A percentile compares a stretch with the other conserved stretches of the same genome.
phyloP scores from a whole-genome alignment of 2,888 invertebrate species.

The Caenorhabditis sp. region DNA sequence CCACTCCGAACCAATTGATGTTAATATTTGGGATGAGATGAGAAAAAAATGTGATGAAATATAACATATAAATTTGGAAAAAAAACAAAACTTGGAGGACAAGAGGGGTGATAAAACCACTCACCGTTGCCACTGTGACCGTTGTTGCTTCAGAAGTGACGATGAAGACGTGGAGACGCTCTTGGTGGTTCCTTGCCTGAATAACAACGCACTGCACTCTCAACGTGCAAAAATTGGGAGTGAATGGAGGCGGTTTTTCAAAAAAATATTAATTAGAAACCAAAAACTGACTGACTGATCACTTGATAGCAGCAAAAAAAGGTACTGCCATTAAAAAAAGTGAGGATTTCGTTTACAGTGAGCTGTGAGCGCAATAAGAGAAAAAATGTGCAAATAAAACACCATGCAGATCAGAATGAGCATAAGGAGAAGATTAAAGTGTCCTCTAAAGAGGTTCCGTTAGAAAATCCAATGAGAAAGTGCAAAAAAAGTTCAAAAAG shows the following conservation, averaged over 20 bases:
- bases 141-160: constrained; percentile 68
- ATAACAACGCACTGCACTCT: constrained; percentile 68
- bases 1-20: constrained; percentile 20
- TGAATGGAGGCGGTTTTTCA: neutral
- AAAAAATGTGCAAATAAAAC: neutral
- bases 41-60: constrained; percentile 15
- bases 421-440: neutral
- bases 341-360: neutral
- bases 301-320: constrained; percentile 3
- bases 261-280: neutral
- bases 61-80: constrained; percentile 2
- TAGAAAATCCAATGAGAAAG: constrained; percentile 16
- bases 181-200: constrained; percentile 73
- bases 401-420: constrained; percentile 1
- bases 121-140: constrained; percentile 80
- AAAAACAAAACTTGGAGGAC: constrained; percentile 11
- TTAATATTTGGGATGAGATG: neutral
- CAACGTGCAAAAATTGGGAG: constrained; percentile 24
- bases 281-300: neutral
- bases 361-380: too few relatives aligned
- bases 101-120: constrained; percentile 37
- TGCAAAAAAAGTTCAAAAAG: constrained; percentile 28
- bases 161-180: constrained; percentile 66
- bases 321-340: constrained; percentile 6
- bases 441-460: too few relatives aligned